These are phyloP conservation scores for Elanoides forficatus DNA, from an alignment of 2,113 vertebrate species.

Conservation along the genomic window DNA sequence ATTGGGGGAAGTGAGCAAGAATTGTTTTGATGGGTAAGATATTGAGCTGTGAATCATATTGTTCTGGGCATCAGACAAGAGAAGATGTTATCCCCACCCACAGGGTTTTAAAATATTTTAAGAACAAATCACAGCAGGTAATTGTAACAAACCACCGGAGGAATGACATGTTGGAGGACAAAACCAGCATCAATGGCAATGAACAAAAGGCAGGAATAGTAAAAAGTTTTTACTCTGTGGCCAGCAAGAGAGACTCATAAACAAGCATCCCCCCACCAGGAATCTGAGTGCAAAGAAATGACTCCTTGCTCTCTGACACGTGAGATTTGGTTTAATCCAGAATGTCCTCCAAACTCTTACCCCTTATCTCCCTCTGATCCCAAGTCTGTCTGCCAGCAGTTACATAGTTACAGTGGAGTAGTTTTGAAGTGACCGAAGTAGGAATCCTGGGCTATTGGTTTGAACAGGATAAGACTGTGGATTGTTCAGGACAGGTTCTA, in stretches of 20 bases:
- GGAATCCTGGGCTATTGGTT: neutral
- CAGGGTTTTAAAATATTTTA: slow-evolving; percentile 1
- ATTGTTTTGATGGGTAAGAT: neutral
- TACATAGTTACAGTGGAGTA: neutral
- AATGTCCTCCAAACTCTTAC: neutral
- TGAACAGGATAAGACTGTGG: neutral
- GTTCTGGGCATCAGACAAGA: neutral
- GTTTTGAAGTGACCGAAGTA: neutral
- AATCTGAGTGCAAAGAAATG: neutral
- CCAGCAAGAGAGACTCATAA: neutral
- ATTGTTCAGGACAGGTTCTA: neutral
- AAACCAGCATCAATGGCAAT: neutral
- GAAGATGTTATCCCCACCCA: neutral
- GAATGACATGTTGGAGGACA: neutral
- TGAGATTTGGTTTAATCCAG: neutral
- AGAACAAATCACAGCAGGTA: slow-evolving; percentile 30
- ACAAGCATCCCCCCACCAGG: neutral
- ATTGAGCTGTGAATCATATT: neutral
- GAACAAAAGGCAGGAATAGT: neutral
- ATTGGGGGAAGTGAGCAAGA: neutral
- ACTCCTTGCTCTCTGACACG: neutral
- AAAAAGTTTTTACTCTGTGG: neutral
- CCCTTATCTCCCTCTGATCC: neutral
- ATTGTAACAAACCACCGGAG: neutral
- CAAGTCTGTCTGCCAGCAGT: neutral